Evolutionary conservation across 2,797 vertebrate species (phyloP).

Genomic region (Chelonia mydas): DNA sequence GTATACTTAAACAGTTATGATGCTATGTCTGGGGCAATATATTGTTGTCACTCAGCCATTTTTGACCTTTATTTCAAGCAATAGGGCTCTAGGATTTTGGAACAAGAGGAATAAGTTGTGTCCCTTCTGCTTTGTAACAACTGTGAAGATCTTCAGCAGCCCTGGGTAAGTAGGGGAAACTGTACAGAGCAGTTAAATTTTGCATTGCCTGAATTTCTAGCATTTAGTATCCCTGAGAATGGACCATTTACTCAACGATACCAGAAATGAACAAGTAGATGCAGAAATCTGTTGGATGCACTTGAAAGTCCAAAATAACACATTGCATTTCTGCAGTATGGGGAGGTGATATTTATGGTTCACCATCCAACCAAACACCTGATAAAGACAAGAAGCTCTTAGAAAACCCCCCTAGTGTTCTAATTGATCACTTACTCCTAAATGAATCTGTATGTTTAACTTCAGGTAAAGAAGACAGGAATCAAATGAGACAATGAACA

Average conservation of each 20-base stretch:
- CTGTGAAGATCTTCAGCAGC: neutral
- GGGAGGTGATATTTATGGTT: neutral
- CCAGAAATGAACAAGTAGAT: fast-evolving
- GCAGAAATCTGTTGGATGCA: neutral
- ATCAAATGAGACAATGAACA: fast-evolving
- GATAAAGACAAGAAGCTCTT: neutral
- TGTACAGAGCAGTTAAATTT: neutral
- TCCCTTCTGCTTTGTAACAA: neutral
- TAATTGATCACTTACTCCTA: neutral
- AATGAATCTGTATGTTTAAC: neutral
- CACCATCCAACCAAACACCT: neutral
- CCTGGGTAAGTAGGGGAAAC: neutral
- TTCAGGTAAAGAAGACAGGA: neutral
- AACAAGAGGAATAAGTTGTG: neutral
- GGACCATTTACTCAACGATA: neutral
- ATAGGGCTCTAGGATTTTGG: neutral
- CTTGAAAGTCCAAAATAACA: neutral
- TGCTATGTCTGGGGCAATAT: neutral
- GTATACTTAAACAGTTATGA: neutral
- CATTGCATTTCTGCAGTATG: neutral
- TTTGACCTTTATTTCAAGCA: neutral
- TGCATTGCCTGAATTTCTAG: neutral
- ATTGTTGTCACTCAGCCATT: neutral
- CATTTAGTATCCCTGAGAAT: neutral
- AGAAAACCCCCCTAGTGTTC: neutral